Evolutionary conservation across 1,140 invertebrate species (phyloP), one percentile per base, ranked within the genome.

Genomic region (Hesperophylax magnus): DNA sequence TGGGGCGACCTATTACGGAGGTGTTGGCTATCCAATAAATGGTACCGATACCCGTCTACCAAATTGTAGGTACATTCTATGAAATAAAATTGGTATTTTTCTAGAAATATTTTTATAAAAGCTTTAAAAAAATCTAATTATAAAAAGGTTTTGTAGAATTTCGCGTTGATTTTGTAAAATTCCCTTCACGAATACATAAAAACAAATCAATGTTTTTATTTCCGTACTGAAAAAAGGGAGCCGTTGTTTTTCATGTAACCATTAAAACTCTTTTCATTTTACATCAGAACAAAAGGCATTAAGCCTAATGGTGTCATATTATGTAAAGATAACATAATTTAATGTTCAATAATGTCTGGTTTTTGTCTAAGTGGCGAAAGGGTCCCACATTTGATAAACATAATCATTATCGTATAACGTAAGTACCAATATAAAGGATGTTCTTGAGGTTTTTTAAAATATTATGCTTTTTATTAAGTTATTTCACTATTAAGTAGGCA

Each of bases 181-280:
- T 34, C 0, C 34, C 54, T 8, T 56, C 17, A 56, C 2, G 7
- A 56, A n/a, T 56, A 58, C 8, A 58, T 2, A 18, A 18, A 58
- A 58, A 58, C n/a, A 11, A 20, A n/a, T n/a, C n/a, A 58, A 58
- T 20, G 2, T 58, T 8, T 58, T 22, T 58, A n/a, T 58, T 18
- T 58, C n/a, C 11, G 39, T 47, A 61, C 18, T 22, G 58, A 24
- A 61, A 61, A 61, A 61, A 20, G 5, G 18, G 20, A 22, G 17
- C 11, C 58, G 24, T 61, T 61, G 1, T 22, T 60, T 61, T 61
- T 61, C 58, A 61, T 9, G 58, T 7, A 24, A 61, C 18, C 24
- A 15, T 61, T 22, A 61, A 61, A 61, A 61, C 58, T 61, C 58
- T 18, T 61, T 61, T 61, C 58, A 20, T 61, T 61, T 61, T 61